Evolutionary conservation across 2,113 vertebrate species (phyloP).

Genomic region (Notarius quadriscutis): DNA sequence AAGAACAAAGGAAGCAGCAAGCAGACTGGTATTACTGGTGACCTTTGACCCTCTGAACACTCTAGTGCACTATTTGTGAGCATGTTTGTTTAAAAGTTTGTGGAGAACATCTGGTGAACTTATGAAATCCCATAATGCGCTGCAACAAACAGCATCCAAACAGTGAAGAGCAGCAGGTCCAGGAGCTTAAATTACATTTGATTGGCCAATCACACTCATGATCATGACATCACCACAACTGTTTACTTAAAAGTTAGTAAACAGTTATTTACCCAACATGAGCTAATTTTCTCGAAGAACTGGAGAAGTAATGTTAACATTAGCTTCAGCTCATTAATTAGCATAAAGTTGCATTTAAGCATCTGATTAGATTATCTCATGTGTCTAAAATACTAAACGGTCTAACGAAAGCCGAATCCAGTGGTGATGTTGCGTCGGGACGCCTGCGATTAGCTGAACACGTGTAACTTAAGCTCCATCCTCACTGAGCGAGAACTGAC

Average conservation of each 20-base stretch:
- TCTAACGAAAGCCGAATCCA: not conserved
- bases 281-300: not conserved
- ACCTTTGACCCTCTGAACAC: constrained; percentile 3
- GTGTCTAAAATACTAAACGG: not conserved
- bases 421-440: not conserved
- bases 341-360: not conserved
- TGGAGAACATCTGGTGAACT: not conserved
- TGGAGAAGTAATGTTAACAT: not conserved
- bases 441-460: not conserved
- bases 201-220: not conserved
- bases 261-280: not conserved
- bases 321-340: not conserved
- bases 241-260: not conserved
- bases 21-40: not conserved
- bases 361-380: not conserved
- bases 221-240: not conserved
- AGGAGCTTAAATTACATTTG: not conserved
- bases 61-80: constrained; percentile 10
- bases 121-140: not conserved
- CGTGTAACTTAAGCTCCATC: not conserved
- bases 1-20: constrained; percentile 9
- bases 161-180: not conserved
- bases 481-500: not conserved
- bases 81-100: not conserved
- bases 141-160: not conserved